Evolutionary conservation across 1,140 invertebrate genomes (phyloP).

Genomic region (Pentalonia nigronervosa): DNA sequence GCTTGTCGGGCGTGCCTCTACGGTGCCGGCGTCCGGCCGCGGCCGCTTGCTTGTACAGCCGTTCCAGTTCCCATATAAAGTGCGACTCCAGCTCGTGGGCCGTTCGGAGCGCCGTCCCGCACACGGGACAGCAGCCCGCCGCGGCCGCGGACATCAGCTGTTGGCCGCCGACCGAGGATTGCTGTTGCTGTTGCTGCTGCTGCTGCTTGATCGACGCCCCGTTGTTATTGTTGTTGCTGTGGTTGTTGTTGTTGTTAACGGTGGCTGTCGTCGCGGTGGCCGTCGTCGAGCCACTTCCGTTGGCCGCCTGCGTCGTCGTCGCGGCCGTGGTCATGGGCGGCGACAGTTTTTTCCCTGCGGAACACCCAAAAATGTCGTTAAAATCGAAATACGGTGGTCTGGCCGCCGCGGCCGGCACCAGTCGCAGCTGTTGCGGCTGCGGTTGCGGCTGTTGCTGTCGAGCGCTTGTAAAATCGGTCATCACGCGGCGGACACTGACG

Average conservation of each 20-base stretch:
- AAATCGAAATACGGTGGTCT: conserved; percentile 51
- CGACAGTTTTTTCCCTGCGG: conserved; percentile 19
- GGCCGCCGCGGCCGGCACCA: not conserved
- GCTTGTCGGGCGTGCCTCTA: conserved; percentile 63
- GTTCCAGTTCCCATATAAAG: conserved; percentile 78
- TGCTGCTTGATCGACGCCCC: not conserved
- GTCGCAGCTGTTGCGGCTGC: not conserved
- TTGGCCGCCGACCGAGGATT: not conserved
- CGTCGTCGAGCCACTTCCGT: not conserved
- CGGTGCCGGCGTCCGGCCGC: conserved; percentile 55
- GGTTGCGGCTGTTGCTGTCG: not conserved
- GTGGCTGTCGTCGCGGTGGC: not conserved
- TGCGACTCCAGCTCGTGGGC: conserved; percentile 78
- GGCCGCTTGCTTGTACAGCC: conserved; percentile 69
- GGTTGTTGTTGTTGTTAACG: conserved; percentile 33
- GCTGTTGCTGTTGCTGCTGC: conserved; percentile 20
- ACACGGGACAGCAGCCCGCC: conserved; percentile 78
- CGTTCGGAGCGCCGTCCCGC: conserved; percentile 78
- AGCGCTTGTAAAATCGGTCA: conserved; percentile 37
- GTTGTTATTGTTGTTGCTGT: conserved; percentile 26
- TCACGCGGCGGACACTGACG: not conserved
- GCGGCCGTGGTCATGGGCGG: not conserved
- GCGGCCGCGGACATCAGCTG: conserved; percentile 27
- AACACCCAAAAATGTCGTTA: conserved; percentile 51
- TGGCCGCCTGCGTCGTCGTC: not conserved